Percentiles rank a stretch among this genome's conserved stretches.
phyloP scores from a whole-genome alignment of 2,797 vertebrate species.

The Pelochelys cantorii region DNA sequence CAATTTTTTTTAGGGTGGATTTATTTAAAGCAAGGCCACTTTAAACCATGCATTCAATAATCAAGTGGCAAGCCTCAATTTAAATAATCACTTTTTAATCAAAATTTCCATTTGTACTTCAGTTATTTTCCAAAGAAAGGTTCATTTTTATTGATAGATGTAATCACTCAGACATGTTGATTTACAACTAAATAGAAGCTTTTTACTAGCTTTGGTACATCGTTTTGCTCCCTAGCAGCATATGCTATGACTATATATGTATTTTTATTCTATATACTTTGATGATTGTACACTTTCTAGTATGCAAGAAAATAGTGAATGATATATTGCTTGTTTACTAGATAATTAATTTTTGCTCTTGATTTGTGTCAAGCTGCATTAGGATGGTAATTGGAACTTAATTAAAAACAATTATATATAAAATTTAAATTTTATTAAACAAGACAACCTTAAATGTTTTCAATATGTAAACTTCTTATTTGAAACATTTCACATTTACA shows the following conservation, averaged over 20 bases:
- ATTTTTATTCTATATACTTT: too few species aligned
- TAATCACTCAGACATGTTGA: too few species aligned
- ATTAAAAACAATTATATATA: background rate
- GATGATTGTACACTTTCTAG: too few species aligned
- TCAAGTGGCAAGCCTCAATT: background rate
- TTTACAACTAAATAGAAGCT: too few species aligned
- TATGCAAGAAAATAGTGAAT: background rate
- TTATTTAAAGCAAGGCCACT: background rate
- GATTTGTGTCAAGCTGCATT: background rate
- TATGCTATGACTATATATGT: too few species aligned
- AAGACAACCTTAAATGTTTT: background rate
- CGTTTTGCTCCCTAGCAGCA: too few species aligned
- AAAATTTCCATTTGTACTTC: background rate
- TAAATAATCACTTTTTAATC: background rate
- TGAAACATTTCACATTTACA: background rate
- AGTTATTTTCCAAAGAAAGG: background rate
- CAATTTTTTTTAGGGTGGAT: background rate
- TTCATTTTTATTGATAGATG: too few species aligned
- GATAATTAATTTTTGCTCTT: background rate
- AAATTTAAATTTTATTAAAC: background rate
- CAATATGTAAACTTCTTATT: background rate
- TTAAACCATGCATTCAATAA: background rate
- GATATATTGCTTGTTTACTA: background rate
- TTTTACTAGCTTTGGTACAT: too few species aligned
- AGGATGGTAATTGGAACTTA: background rate